These are phyloP conservation scores for Xylophagus ater DNA, from an alignment of 2,888 invertebrate genomes.

Conservation along the genomic window DNA sequence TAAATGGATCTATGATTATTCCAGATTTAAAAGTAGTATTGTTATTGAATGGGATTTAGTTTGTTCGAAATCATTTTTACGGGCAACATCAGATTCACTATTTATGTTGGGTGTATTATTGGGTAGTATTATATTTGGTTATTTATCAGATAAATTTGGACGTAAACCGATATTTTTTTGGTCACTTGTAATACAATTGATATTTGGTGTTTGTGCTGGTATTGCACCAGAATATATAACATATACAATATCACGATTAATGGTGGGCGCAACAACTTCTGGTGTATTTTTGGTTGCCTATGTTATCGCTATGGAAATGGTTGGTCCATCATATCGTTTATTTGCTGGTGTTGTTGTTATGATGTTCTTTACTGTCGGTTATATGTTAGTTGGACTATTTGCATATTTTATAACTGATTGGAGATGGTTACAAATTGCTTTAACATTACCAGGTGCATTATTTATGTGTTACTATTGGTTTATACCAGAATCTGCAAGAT, in stretches of 20 bases:
- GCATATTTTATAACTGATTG: constrained; percentile 57
- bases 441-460: constrained; percentile 55
- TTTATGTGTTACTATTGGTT: constrained; percentile 65
- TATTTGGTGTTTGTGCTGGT: constrained; percentile 54
- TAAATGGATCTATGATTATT: constrained; percentile 49
- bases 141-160: constrained; percentile 60
- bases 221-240: constrained; percentile 56
- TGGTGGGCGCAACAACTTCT: constrained; percentile 63
- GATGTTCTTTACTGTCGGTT: constrained; percentile 63
- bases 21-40: constrained; percentile 49
- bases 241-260: constrained; percentile 51
- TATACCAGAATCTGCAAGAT: constrained; percentile 63
- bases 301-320: constrained; percentile 67
- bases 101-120: constrained; percentile 64
- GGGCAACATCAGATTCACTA: constrained; percentile 53
- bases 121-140: constrained; percentile 61
- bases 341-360: constrained; percentile 61
- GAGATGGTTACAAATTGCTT: constrained; percentile 55
- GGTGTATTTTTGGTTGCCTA: constrained; percentile 69
- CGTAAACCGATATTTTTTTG: constrained; percentile 60
- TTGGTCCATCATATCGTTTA: constrained; percentile 54
- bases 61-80: constrained; percentile 50
- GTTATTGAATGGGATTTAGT: constrained; percentile 61
- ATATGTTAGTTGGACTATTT: constrained; percentile 54
- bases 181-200: constrained; percentile 56